Evolutionary conservation across 2,888 invertebrate genomes (phyloP).

Genomic region (Troglohyphantes excavatus): DNA sequence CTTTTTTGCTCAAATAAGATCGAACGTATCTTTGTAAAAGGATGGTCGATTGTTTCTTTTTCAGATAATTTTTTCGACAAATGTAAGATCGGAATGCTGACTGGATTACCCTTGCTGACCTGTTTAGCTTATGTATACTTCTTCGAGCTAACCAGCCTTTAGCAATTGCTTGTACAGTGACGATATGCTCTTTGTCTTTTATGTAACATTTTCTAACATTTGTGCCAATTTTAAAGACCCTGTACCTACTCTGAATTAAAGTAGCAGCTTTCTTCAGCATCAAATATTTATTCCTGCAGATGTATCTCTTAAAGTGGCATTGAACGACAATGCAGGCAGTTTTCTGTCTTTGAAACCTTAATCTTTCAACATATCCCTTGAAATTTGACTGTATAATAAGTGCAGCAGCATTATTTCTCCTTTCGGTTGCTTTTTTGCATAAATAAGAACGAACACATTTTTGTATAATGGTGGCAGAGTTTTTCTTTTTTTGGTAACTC

Average conservation of each 20-base stretch:
- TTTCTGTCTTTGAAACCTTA: background rate
- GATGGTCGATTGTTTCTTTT: background rate
- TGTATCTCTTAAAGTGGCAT: background rate
- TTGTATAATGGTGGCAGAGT: background rate
- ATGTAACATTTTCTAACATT: background rate
- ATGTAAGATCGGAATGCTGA: background rate
- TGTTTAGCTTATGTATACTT: background rate
- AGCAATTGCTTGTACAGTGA: background rate
- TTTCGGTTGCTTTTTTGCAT: conserved; percentile 66
- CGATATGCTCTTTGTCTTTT: background rate
- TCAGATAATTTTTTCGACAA: background rate
- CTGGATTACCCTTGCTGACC: background rate
- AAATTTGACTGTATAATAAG: conserved; percentile 78
- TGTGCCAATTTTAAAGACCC: background rate
- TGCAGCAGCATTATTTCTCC: conserved; percentile 73
- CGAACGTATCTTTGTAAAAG: background rate
- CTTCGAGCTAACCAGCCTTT: background rate
- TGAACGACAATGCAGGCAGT: background rate
- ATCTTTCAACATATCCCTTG: conserved; percentile 25
- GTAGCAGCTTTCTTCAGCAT: background rate
- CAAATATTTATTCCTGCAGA: background rate
- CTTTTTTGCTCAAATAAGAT: conserved; percentile 7
- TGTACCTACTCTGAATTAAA: background rate
- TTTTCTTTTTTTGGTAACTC: background rate
- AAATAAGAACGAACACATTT: background rate